phyloP scores from a whole-genome alignment of 1,140 invertebrate species.

The Harpegnathos saltator region DNA sequence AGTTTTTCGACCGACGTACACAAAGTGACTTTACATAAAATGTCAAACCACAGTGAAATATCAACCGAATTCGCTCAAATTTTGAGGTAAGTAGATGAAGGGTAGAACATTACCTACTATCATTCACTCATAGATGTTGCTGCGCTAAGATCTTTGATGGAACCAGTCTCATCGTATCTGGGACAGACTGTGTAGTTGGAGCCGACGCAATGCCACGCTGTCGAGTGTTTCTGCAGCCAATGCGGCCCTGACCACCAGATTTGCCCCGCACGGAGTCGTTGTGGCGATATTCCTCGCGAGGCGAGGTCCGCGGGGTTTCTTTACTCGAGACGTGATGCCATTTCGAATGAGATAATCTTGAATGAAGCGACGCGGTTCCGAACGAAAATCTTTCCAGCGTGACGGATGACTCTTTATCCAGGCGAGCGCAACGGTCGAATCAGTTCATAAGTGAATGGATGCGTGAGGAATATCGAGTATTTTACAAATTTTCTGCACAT shows the following conservation, averaged over 20 bases:
- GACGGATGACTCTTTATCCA: slow-evolving; percentile 14
- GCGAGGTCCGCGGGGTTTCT: not conserved
- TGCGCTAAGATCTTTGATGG: too few species aligned
- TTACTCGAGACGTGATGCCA: slow-evolving; percentile 7
- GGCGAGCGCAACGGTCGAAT: not conserved
- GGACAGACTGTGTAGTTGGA: too few species aligned
- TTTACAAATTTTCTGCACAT: not conserved
- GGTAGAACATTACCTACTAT: too few species aligned
- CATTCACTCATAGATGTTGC: too few species aligned
- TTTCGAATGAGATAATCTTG: not conserved
- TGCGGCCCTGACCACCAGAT: not conserved
- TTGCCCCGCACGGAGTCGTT: not conserved
- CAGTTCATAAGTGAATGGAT: not conserved
- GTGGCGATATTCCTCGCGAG: not conserved
- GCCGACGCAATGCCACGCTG: not conserved
- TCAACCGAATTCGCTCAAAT: too few species aligned
- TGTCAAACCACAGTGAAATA: too few species aligned
- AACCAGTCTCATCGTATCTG: too few species aligned
- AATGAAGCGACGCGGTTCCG: not conserved
- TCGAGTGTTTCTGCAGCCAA: not conserved
- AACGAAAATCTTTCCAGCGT: not conserved
- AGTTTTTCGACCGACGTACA: too few species aligned
- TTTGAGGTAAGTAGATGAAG: too few species aligned
- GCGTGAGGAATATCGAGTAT: not conserved
- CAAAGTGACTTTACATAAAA: too few species aligned